Conservation (phyloP, 2,888 invertebrate species). For the Eilema sororculum region DNA sequence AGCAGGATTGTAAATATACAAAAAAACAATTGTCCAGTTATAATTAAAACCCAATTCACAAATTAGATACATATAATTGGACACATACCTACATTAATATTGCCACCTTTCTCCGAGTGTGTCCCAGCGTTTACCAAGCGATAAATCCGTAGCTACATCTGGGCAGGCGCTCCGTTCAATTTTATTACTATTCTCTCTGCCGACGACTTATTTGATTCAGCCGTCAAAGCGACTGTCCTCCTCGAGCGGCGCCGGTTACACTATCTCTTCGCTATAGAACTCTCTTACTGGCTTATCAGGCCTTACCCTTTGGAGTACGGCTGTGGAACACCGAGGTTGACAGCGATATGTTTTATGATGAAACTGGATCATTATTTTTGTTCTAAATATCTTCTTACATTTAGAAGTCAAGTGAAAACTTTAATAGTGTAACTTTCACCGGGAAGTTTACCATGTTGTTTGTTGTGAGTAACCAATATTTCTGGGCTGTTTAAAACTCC, state of each 20-base stretch:
- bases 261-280: slow-evolving; percentile 68
- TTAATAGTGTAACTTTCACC: too few species aligned
- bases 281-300: slow-evolving; percentile 59
- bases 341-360: background rate
- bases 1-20: too few species aligned
- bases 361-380: too few species aligned
- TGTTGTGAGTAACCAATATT: too few species aligned
- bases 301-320: slow-evolving; percentile 3
- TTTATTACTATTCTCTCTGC: slow-evolving; percentile 84
- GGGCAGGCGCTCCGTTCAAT: slow-evolving; percentile 84
- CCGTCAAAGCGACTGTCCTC: slow-evolving; percentile 80
- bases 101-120: slow-evolving; percentile 47
- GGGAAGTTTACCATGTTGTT: too few species aligned
- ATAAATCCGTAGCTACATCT: slow-evolving; percentile 85
- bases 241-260: slow-evolving; percentile 68
- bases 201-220: slow-evolving; percentile 85
- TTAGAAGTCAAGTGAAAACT: too few species aligned
- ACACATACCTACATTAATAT: background rate
- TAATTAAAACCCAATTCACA: too few species aligned
- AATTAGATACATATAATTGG: too few species aligned
- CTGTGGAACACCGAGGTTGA: background rate
- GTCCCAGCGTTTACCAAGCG: slow-evolving; percentile 61
- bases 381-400: too few species aligned
- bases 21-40: too few species aligned
- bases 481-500: too few species aligned